A percentile compares a stretch with the other conserved stretches of the same genome.
Evolutionary conservation across 1,140 invertebrate genomes (phyloP).

Genomic region (Ditylenchus dipsaci): DNA sequence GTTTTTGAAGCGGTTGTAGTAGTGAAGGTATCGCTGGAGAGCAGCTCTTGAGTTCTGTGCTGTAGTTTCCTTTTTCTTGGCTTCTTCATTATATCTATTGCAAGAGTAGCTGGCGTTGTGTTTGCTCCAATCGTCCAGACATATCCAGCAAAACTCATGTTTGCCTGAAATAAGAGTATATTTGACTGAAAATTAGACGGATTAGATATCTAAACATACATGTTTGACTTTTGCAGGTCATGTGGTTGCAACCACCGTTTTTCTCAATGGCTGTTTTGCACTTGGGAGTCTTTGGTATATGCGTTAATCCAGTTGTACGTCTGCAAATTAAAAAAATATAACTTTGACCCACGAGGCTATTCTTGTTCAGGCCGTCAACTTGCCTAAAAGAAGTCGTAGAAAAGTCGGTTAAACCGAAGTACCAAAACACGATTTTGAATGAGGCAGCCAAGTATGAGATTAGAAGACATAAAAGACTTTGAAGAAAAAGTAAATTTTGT

Average conservation of each 20-base stretch:
- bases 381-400: too few relatives aligned
- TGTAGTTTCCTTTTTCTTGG: conserved; percentile 68
- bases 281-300: conserved; percentile 75
- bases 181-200: conserved; percentile 93
- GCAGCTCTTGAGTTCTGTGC: conserved; percentile 61
- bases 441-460: too few relatives aligned
- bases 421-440: too few relatives aligned
- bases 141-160: conserved; percentile 98
- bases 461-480: too few relatives aligned
- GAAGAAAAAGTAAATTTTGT: too few relatives aligned
- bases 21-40: conserved; percentile 97
- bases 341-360: too few relatives aligned
- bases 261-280: conserved; percentile 89
- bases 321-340: conserved; percentile 69
- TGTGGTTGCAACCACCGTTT: conserved; percentile 97
- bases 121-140: conserved; percentile 93
- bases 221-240: conserved; percentile 95
- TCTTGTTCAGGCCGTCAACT: too few relatives aligned
- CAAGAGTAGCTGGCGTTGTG: conserved; percentile 99
- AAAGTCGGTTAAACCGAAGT: too few relatives aligned
- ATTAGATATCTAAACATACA: conserved; percentile 73
- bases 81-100: conserved; percentile 94
- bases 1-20: conserved; percentile 99
- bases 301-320: conserved; percentile 99
- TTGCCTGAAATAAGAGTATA: conserved; percentile 65